These are phyloP conservation scores for Tipula vernalis DNA, from an alignment of 2,888 invertebrate species.

Conservation along the genomic window DNA sequence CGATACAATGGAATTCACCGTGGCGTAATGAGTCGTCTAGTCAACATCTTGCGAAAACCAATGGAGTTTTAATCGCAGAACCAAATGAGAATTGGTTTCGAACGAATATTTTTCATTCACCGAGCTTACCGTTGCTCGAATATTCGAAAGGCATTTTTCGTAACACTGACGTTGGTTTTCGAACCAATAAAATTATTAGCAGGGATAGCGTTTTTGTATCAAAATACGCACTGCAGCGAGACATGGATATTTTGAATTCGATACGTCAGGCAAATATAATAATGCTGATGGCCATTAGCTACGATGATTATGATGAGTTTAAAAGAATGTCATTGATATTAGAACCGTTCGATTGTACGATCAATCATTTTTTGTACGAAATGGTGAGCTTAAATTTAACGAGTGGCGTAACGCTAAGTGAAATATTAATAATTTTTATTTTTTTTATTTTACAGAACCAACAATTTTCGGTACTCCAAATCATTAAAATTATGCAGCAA, in stretches of 20 bases:
- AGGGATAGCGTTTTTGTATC: conserved; percentile 7
- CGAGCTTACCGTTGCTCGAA: conserved; percentile 15
- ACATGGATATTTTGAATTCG: conserved; percentile 17
- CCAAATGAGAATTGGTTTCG: conserved; percentile 14
- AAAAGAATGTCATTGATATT: conserved; percentile 36
- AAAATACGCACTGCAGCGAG: conserved; percentile 16
- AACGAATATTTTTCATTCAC: conserved; percentile 12
- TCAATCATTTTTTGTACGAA: conserved; percentile 36
- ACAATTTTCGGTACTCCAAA: conserved; percentile 34
- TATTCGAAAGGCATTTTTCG: conserved; percentile 17
- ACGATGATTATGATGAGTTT: conserved; percentile 28
- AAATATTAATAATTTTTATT: background rate
- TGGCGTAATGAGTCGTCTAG: background rate
- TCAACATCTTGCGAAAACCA: background rate
- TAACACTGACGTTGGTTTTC: conserved; percentile 14
- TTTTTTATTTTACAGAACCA: conserved; percentile 21
- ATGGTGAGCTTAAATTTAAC: conserved; percentile 29
- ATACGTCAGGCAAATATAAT: conserved; percentile 8
- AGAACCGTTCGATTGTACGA: conserved; percentile 37
- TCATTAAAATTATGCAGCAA: conserved; percentile 28
- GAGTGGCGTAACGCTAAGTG: no score
- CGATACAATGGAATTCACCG: conserved; percentile 17
- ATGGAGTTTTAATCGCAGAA: conserved; percentile 10
- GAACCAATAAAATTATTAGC: conserved; percentile 10
- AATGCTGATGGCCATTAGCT: conserved; percentile 37